These are phyloP conservation scores for Echinarachnius parma DNA, from an alignment of 53 echinoderm and acorn worm genomes.

Conservation along the genomic window DNA sequence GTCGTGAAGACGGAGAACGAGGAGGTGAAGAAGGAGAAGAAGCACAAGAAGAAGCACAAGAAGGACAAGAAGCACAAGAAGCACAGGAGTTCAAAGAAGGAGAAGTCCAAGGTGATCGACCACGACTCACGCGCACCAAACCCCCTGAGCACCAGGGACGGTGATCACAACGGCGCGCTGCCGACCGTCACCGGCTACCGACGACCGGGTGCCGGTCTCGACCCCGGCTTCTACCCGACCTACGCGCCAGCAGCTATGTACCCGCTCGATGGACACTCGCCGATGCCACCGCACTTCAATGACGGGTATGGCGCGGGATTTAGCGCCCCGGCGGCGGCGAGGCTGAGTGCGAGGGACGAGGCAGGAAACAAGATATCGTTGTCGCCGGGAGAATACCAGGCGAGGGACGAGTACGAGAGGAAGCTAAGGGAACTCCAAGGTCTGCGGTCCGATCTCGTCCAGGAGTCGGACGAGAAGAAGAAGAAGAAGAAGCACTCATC, in stretches of 20 bases:
- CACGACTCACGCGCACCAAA: conserved; percentile 48
- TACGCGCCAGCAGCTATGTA: conserved; percentile 38
- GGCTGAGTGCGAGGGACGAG: too few relatives aligned
- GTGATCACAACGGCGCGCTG: conserved; percentile 29
- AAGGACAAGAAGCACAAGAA: conserved; percentile 55
- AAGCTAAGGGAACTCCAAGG: conserved; percentile 69
- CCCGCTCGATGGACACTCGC: conserved; percentile 30
- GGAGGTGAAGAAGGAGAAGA: conserved; percentile 47
- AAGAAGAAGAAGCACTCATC: conserved; percentile 64
- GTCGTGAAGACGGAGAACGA: background rate
- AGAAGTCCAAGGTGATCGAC: conserved; percentile 67
- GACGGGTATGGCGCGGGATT: conserved; percentile 15
- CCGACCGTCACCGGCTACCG: conserved; percentile 37
- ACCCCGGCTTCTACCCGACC: conserved; percentile 39
- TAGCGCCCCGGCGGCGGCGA: too few relatives aligned
- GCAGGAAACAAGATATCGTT: conserved; percentile 62
- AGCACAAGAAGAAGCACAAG: conserved; percentile 50
- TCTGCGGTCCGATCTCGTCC: conserved; percentile 50
- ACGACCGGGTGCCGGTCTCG: conserved; percentile 20
- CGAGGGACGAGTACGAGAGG: conserved; percentile 74
- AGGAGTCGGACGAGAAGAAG: conserved; percentile 48
- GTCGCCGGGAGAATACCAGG: conserved; percentile 74
- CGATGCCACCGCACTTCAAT: conserved; percentile 30
- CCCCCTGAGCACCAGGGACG: conserved; percentile 37
- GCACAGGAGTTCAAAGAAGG: conserved; percentile 30